Evolutionary conservation across 1,140 invertebrate genomes (phyloP).

Genomic region (Trichomalopsis sarcophagae): DNA sequence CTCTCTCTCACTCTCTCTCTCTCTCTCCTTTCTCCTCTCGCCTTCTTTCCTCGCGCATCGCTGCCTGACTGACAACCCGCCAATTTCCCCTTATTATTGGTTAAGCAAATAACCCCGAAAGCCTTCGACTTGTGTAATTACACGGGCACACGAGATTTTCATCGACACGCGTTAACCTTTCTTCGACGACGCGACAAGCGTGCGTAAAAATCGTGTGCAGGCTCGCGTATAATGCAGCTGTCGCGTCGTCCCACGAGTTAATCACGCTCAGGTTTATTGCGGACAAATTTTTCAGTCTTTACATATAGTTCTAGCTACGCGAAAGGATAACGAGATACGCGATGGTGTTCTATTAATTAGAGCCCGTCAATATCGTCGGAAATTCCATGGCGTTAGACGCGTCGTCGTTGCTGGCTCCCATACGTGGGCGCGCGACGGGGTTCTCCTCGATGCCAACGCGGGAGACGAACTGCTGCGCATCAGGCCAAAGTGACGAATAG

Average conservation of each 20-base stretch:
- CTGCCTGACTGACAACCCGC: slow-evolving; percentile 14
- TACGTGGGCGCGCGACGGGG: background rate
- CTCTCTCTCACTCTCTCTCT: background rate
- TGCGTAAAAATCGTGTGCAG: no score
- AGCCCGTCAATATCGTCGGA: background rate
- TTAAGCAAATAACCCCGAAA: slow-evolving; percentile 44
- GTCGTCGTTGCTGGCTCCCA: background rate
- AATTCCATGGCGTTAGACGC: background rate
- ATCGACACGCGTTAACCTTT: background rate
- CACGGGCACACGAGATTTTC: background rate
- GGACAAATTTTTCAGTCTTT: background rate
- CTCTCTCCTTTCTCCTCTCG: background rate
- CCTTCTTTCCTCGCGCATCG: slow-evolving; percentile 10
- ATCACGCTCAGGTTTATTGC: background rate
- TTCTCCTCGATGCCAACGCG: background rate
- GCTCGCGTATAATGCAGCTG: background rate
- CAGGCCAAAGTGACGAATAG: slow-evolving; percentile 23
- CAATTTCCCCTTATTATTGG: slow-evolving; percentile 47
- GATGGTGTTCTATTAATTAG: background rate
- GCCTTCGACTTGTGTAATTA: slow-evolving; percentile 34
- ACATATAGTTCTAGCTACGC: background rate
- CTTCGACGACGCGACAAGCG: background rate
- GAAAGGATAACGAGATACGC: background rate
- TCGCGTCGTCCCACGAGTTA: background rate
- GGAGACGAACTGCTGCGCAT: background rate